A percentile compares a stretch with the other conserved stretches of the same genome.
Conservation (phyloP, 2,888 invertebrate species). For the Apamea sordens region DNA sequence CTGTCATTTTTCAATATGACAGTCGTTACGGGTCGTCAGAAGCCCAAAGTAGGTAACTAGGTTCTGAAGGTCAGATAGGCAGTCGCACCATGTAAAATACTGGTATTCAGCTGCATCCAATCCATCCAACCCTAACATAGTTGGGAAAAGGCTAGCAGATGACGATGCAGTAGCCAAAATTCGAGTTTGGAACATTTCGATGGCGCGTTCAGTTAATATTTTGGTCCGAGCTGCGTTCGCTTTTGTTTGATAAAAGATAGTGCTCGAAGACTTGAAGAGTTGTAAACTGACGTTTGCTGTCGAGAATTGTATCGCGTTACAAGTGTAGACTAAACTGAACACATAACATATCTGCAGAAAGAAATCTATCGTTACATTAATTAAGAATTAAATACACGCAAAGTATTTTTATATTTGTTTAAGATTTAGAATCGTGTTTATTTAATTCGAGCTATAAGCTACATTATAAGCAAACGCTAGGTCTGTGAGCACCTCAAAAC, state of each 20-base stretch:
- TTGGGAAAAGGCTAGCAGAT: too few relatives aligned
- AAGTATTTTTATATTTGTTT: slow-evolving; percentile 10
- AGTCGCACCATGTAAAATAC: background rate
- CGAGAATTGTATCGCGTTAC: slow-evolving; percentile 5
- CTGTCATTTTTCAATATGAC: background rate
- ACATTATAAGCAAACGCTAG: slow-evolving; percentile 1
- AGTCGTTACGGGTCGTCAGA: background rate
- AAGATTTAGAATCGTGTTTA: slow-evolving; percentile 19
- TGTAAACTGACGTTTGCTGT: slow-evolving; percentile 1
- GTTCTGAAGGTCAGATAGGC: background rate
- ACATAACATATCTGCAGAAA: background rate
- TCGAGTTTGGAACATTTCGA: background rate
- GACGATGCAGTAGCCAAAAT: too few relatives aligned
- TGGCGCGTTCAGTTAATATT: background rate
- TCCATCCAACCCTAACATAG: background rate
- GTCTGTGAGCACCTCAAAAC: slow-evolving; percentile 18
- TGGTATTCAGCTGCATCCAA: background rate
- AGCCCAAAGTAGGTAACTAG: background rate
- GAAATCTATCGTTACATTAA: slow-evolving; percentile 3
- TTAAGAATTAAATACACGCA: background rate
- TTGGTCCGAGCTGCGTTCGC: slow-evolving; percentile 1
- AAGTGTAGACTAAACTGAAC: background rate
- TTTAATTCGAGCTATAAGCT: slow-evolving; percentile 18
- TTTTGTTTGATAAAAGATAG: slow-evolving; percentile 28
- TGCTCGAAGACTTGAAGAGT: background rate